Evolutionary conservation across 1,140 invertebrate genomes (phyloP).

Genomic region (Aphaenogaster floridana): DNA sequence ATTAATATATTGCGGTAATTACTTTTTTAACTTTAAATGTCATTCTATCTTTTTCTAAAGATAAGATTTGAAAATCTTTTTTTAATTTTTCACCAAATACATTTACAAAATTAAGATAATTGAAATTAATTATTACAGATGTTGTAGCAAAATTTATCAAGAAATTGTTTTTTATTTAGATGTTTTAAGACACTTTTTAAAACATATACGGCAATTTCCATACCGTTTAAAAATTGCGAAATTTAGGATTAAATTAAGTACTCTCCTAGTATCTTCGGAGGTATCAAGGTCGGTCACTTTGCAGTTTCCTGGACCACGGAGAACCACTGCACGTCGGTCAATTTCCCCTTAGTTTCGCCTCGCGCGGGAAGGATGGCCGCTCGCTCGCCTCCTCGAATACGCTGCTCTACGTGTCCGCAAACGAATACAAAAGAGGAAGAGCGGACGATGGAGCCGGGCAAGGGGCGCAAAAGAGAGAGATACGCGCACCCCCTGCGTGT

Average conservation of each 20-base stretch:
- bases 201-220: neutral
- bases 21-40: neutral
- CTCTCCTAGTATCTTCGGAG: neutral
- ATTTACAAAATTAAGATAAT: neutral
- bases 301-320: slow-evolving; percentile 58
- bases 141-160: neutral
- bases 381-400: slow-evolving; percentile 74
- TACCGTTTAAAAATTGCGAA: neutral
- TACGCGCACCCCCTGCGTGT: slow-evolving; percentile 60
- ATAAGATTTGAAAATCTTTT: neutral
- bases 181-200: neutral
- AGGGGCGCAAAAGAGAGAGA: slow-evolving; percentile 2
- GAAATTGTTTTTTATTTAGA: neutral
- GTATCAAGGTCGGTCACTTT: neutral
- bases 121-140: neutral
- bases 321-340: slow-evolving; percentile 84
- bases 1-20: neutral
- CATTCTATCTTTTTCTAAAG: neutral
- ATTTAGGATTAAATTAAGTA: neutral
- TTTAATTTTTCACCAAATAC: neutral
- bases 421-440: slow-evolving; percentile 66
- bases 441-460: neutral
- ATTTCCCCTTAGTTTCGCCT: slow-evolving; percentile 83
- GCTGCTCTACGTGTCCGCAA: slow-evolving; percentile 70
- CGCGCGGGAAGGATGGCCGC: slow-evolving; percentile 73